Evolutionary conservation across 1,140 invertebrate species (phyloP).

Genomic region (Vanessa tameamea): DNA sequence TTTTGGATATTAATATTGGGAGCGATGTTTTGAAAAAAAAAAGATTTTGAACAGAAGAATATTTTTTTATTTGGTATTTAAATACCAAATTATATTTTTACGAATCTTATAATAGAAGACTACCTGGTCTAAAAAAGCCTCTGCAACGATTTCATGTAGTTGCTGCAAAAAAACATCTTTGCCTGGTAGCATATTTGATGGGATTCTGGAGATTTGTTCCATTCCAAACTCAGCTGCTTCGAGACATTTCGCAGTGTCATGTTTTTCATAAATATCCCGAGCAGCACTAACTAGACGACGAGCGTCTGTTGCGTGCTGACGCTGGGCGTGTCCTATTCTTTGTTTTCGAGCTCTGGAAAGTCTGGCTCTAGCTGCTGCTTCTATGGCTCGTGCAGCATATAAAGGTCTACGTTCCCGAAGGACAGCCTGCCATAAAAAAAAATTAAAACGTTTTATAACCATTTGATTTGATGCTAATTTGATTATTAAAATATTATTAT

Average conservation of each 20-base stretch:
- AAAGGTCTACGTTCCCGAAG: constrained; percentile 65
- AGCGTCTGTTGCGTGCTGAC: constrained; percentile 60
- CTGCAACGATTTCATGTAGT: constrained; percentile 58
- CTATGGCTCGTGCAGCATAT: constrained; percentile 62
- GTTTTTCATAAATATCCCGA: constrained; percentile 48
- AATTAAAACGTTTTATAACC: no score
- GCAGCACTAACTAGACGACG: constrained; percentile 55
- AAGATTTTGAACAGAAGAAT: no score
- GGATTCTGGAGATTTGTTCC: constrained; percentile 66
- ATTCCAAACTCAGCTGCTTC: constrained; percentile 68
- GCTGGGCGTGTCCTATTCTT: constrained; percentile 53
- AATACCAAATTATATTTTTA: neutral
- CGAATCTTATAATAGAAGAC: neutral
- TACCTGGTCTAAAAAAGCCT: constrained; percentile 70
- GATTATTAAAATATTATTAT: no score
- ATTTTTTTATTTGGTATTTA: neutral
- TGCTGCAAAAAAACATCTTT: constrained; percentile 67
- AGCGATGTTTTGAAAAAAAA: no score
- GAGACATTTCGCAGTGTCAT: constrained; percentile 63
- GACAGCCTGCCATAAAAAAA: constrained; percentile 47
- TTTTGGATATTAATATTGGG: no score
- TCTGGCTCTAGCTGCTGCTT: constrained; percentile 54
- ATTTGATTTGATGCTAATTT: no score
- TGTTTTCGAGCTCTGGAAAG: constrained; percentile 56
- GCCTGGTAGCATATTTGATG: constrained; percentile 53